phyloP scores from a whole-genome alignment of 2,113 vertebrate species.

The Oncorhynchus gorbuscha region DNA sequence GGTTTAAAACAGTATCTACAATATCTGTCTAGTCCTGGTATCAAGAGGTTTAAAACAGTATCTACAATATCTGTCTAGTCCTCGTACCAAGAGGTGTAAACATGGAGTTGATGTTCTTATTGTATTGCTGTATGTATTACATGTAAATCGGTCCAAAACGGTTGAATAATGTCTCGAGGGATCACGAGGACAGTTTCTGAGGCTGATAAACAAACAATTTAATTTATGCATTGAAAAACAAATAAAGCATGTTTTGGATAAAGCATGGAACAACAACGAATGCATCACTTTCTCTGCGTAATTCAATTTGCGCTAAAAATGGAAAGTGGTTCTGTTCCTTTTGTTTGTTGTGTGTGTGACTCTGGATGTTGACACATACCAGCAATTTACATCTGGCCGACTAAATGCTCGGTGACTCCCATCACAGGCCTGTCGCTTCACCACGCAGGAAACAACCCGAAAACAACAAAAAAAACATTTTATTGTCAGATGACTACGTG shows the following conservation, averaged over 20 bases:
- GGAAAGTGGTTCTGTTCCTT: slow-evolving; percentile 7
- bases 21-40: too few relatives aligned
- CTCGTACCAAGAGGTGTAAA: too few relatives aligned
- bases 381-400: slow-evolving; percentile 21
- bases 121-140: too few relatives aligned
- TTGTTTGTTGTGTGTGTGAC: too few relatives aligned
- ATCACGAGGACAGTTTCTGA: background rate
- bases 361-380: slow-evolving; percentile 20
- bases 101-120: too few relatives aligned
- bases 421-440: slow-evolving; percentile 27
- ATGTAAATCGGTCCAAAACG: too few relatives aligned
- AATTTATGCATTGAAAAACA: slow-evolving; percentile 15
- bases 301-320: slow-evolving; percentile 12
- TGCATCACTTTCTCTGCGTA: background rate
- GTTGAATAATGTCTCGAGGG: background rate
- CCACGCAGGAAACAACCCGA: slow-evolving; percentile 19
- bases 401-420: slow-evolving; percentile 37
- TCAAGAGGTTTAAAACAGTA: too few relatives aligned
- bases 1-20: too few relatives aligned
- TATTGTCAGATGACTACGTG: slow-evolving; percentile 48
- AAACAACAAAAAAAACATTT: too few relatives aligned
- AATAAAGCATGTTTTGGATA: background rate
- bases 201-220: background rate
- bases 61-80: too few relatives aligned
- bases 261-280: background rate